phyloP scores from a whole-genome alignment of 2,797 vertebrate genomes.

The Erpetoichthys calabaricus region DNA sequence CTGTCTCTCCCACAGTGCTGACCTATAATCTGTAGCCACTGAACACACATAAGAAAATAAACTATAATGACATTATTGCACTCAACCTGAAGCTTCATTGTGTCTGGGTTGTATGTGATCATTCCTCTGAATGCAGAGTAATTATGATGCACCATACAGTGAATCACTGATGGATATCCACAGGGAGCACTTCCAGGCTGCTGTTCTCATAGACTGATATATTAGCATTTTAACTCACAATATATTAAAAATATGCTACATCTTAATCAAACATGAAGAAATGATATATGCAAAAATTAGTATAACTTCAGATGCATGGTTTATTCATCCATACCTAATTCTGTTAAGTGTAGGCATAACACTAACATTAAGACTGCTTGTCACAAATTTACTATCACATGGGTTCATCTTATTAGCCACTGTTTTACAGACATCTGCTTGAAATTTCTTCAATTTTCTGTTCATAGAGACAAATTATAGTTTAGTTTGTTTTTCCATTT shows the following conservation, averaged over 20 bases:
- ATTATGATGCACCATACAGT: conserved; percentile 4
- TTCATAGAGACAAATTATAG: too few species aligned
- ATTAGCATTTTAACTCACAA: neutral
- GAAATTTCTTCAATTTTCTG: too few species aligned
- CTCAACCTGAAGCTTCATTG: conserved; percentile 2
- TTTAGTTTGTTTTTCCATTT: too few species aligned
- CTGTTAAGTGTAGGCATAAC: neutral
- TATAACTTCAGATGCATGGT: neutral
- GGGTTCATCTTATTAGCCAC: neutral
- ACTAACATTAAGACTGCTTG: neutral
- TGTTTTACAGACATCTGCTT: too few species aligned
- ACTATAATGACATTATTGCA: conserved; percentile 6
- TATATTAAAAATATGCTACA: neutral
- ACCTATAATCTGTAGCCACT: conserved; percentile 27
- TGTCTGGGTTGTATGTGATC: conserved; percentile 16
- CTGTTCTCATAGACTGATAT: neutral
- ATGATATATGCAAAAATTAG: neutral
- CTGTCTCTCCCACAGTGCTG: conserved; percentile 35
- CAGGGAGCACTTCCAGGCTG: conserved; percentile 3
- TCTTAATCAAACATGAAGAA: neutral
- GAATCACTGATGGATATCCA: conserved; percentile 3
- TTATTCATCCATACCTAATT: neutral
- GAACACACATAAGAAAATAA: conserved; percentile 14
- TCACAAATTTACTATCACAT: neutral
- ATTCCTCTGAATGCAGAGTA: conserved; percentile 40